Conservation (phyloP, 2,113 vertebrate species). For the Thryonomys swinderianus region DNA sequence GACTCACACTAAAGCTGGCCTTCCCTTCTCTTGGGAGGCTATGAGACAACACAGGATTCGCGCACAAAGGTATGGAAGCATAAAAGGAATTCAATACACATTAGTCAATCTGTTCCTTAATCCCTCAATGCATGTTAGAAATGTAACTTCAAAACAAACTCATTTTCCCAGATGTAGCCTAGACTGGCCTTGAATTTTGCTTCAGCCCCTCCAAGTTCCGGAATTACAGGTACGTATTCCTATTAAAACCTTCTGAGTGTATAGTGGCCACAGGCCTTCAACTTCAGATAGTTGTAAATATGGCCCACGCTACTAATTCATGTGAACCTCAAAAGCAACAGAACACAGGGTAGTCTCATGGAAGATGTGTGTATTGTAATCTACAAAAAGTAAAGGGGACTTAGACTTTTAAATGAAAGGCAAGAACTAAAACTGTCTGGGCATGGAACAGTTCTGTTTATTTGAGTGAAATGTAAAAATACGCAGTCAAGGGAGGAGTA, state of each 20-base stretch:
- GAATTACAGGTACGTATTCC: not conserved
- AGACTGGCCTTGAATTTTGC: not conserved
- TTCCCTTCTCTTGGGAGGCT: not conserved
- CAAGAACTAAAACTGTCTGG: not conserved
- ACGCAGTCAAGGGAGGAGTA: not conserved
- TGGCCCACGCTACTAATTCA: not conserved
- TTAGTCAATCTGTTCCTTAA: not conserved
- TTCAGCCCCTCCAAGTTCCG: not conserved
- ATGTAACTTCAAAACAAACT: not conserved
- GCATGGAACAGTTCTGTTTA: not conserved
- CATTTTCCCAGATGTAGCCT: not conserved
- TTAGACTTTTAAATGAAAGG: slow-evolving; percentile 29
- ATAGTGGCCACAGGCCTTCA: not conserved
- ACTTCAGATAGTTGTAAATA: not conserved
- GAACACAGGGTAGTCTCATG: not conserved
- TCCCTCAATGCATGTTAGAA: not conserved
- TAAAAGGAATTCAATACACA: not conserved
- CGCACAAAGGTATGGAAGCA: not conserved
- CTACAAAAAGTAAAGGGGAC: slow-evolving; percentile 11
- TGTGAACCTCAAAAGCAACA: not conserved
- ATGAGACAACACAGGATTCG: not conserved
- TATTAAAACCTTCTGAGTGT: not conserved
- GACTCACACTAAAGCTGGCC: not conserved
- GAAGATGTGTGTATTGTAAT: slow-evolving; percentile 39
- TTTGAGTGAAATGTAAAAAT: not conserved